Base-by-base conservation (phyloP, 2,888 invertebrate species). In the Eupithecia vulgata region DNA sequence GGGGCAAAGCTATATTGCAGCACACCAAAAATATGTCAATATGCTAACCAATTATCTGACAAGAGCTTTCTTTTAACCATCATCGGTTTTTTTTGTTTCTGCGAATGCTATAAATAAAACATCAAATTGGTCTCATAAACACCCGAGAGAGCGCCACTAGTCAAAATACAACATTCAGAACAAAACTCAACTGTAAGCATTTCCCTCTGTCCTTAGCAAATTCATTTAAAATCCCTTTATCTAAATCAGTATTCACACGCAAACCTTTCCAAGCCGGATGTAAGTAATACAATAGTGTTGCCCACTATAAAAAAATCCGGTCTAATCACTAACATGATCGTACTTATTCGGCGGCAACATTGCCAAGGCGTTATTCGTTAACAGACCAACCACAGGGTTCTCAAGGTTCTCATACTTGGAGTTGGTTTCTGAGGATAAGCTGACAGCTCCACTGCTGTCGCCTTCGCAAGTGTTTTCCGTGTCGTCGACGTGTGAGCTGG, bases 331-430 rank as follows among this genome's bases (percentile, higher is more conserved):
- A 52, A 91, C 76, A 61, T 89, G 89, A 84, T 90, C 90, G 80
- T 93, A 91, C 80, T 91, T 92, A 76, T 83, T 89, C 15, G 90
- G 85, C 57, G 93, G 92, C 57, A 92, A 83, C 73, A 92, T 80
- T 0, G 90, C 82, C 15, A 94, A 84, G 1, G 83, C 90, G 77
- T 90, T 93, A 81, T 88, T 93, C 69, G 88, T 84, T 1, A 94
- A 84, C 0, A 95, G 86, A 0, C 95, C 95, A 0, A 95, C 95
- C 0, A 95, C 95, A 0, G 95, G 95, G 76, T 95, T 95, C 78
- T 95, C 94, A 0, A 94, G 85, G 67, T 93, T 93, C 35, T 94
- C 94, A 71, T 91, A 94, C 68, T 93, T 94, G 13, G 94, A 94
- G 80, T 94, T 94, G 0, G 92, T 91, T 70, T 94, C 94, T 0